Evolutionary conservation across 2,888 invertebrate species (phyloP), one percentile per base, ranked within the genome.

Genomic region (Torymus auratus): DNA sequence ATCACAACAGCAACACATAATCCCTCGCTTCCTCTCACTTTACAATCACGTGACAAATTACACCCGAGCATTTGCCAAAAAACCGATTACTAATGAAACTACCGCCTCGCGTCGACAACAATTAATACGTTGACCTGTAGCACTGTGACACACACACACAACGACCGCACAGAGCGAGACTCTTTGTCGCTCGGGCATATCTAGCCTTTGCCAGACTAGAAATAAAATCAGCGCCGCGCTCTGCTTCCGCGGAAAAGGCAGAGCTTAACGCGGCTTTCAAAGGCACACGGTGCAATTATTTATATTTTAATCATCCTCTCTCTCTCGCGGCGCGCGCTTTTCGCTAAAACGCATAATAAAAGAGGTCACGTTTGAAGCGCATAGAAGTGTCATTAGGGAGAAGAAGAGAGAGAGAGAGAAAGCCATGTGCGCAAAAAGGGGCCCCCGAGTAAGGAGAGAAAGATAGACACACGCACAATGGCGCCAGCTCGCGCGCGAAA

Each of bases 251-350:
- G 20, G 20, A 12, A 61, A 61, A 61, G 20, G 52, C 52, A 41
- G 10, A n/a, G 28, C 41, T 41, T 41, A 41, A 41, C 41, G 5
- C 41, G 41, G 41, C 41, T 41, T 10, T 41, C 41, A 69, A n/a
- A 69, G 20, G 15, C 17, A n/a, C 14, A 14, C 3, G 17, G 50
- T 53, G 73, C 73, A 73, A 64, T 60, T 78, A 72, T 68, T 78
- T 78, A 68, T 78, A 78, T 68, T 78, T 78, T 72, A 78, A 78
- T 61, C 72, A 72, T 41, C 55, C 60, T n/a, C 28, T 28, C 11
- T 17, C 23, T 1, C n/a, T 5, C 7, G 13, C 15, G n/a, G 28
- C 41, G 7, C 14, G 50, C 2, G 62, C 10, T 50, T 41, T 41
- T 41, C 41, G 41, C n/a, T 14, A 76, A 53, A 65, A 20, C 61